A percentile compares a stretch with the other conserved stretches of the same genome.
Conservation (phyloP, 2,797 vertebrate species). For the Okamejei kenojei region DNA sequence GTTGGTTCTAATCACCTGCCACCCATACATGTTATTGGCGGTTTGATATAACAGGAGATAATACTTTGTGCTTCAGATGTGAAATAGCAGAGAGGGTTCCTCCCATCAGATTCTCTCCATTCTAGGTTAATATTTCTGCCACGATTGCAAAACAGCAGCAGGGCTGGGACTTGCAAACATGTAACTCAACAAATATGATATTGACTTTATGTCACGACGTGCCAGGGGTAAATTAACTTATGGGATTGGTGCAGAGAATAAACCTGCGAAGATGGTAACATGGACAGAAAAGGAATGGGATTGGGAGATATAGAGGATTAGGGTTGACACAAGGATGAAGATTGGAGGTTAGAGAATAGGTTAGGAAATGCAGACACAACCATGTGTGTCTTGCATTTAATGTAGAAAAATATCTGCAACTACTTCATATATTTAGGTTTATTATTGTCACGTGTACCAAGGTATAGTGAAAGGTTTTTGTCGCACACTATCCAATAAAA, state of each 20-base stretch:
- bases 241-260: neutral
- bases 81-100: neutral
- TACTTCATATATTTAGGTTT: too few species aligned
- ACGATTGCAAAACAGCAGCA: too few species aligned
- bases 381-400: too few species aligned
- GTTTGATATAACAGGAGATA: neutral
- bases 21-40: neutral
- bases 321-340: neutral
- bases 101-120: neutral
- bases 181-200: neutral
- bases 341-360: neutral
- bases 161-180: neutral
- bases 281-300: too few species aligned
- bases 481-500: too few species aligned
- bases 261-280: too few species aligned
- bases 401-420: too few species aligned
- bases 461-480: too few species aligned
- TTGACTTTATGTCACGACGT: conserved; percentile 1
- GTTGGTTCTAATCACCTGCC: neutral
- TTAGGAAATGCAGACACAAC: neutral
- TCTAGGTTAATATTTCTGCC: conserved; percentile 7
- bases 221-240: neutral
- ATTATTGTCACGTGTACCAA: too few species aligned
- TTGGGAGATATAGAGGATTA: neutral
- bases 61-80: neutral